Evolutionary conservation across 2,797 vertebrate genomes (phyloP), one percentile per base, ranked within the genome.

Genomic region (Clamator glandarius): DNA sequence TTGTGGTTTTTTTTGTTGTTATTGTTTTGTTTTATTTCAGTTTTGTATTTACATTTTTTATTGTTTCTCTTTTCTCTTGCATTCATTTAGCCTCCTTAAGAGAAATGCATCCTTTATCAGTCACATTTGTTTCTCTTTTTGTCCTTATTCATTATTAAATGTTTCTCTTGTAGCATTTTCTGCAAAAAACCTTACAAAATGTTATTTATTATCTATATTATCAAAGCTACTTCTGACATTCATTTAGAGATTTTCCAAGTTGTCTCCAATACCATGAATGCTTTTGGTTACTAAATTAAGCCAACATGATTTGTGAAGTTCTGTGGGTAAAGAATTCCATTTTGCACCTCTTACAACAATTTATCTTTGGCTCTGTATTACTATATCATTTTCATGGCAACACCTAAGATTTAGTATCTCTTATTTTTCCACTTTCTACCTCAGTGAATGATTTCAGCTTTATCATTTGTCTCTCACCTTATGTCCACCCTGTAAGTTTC

Each of bases 11-110:
- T 29, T 3, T 29, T 68, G 9, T 52, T 61, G 12, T 19, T 50
- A 5, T 25, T 41, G 33, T n/a, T 4, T 42, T 13, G 1, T 6
- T n/a, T 12, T 36, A 7, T 1, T 66, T 52, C 44, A 2, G 5
- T 4, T 62, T 59, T 39, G 12, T 7, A 35, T 57, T 92, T 64
- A 13, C 5, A 19, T 74, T n/a, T 87, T 59, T 41, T 31, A 36
- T 36, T 35, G 23, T n/a, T 79, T 67, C 11, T 69, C 11, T 83
- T 87, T 80, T 50, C 62, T 74, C 2, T n/a, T 81, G 25, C 3
- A 62, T 35, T 4, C 5, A 57, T 84, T 81, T 79, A 69, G 9
- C 24, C 15, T 6, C 12, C 20, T 82, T 33, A 82, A 39, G 25
- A 72, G 36, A 75, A 79, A 52, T 18, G 29, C 4, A 44, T 52